Conservation (phyloP, 1,140 invertebrate species). For the Sogatella furcifera region DNA sequence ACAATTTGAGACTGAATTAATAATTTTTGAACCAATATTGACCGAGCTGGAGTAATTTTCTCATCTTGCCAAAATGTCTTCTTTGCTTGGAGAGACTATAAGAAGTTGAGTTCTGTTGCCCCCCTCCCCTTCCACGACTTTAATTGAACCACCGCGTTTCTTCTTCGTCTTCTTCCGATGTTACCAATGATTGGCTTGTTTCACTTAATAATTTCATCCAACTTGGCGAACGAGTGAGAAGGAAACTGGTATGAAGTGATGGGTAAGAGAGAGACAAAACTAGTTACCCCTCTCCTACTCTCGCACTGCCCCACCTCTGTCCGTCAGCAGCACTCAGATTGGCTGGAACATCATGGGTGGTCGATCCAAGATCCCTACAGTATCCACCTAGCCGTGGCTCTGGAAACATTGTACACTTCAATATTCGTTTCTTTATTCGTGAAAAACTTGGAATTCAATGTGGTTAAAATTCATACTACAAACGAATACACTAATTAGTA, state of each 20-base stretch:
- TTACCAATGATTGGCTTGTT: constrained; percentile 4
- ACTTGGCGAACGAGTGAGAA: background rate
- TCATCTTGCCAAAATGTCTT: too few relatives aligned
- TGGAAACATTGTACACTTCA: background rate
- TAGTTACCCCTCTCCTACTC: background rate
- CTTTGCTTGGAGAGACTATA: too few relatives aligned
- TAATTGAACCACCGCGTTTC: background rate
- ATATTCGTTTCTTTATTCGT: too few relatives aligned
- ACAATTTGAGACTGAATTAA: too few relatives aligned
- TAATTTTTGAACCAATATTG: too few relatives aligned
- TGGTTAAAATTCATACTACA: too few relatives aligned
- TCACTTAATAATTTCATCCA: constrained; percentile 1
- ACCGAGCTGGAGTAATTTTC: too few relatives aligned
- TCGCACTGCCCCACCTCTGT: background rate
- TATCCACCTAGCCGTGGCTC: background rate
- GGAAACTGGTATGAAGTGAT: background rate
- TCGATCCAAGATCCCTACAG: background rate
- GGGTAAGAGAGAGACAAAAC: background rate
- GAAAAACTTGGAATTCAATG: too few relatives aligned
- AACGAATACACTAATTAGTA: too few relatives aligned
- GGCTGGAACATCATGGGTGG: background rate
- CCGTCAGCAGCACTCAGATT: background rate
- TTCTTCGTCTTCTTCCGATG: background rate
- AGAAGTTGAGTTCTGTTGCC: too few relatives aligned
- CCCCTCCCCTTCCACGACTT: background rate